Percentiles rank a stretch among this genome's conserved stretches.
Conservation (phyloP, 53 echinoderm and acorn worm species). For the Holothuria leucospilota region DNA sequence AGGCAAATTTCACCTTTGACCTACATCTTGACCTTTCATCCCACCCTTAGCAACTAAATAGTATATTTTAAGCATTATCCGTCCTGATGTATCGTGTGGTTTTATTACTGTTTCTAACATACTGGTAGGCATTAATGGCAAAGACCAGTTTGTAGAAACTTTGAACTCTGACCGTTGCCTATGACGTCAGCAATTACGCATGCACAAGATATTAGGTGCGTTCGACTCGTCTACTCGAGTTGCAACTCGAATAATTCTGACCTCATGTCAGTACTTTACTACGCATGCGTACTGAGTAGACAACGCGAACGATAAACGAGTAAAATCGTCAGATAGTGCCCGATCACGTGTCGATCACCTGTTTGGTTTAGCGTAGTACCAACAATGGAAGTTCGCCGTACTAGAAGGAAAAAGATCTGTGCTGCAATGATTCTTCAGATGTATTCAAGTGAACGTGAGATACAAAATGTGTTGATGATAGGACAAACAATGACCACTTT, state of each 20-base stretch:
- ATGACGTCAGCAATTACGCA: too few relatives aligned
- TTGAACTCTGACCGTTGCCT: too few relatives aligned
- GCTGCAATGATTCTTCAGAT: background rate
- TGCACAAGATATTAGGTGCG: too few relatives aligned
- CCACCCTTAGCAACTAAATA: too few relatives aligned
- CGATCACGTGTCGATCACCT: slow-evolving; percentile 26
- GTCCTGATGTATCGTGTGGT: too few relatives aligned
- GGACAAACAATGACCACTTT: too few relatives aligned
- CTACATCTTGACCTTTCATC: too few relatives aligned
- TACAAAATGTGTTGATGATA: background rate
- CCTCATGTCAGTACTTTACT: background rate
- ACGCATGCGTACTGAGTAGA: slow-evolving; percentile 6
- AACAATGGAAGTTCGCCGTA: slow-evolving; percentile 11
- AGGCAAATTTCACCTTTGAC: too few relatives aligned
- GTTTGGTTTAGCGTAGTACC: slow-evolving; percentile 19
- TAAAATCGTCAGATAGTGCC: background rate
- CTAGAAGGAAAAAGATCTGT: slow-evolving; percentile 33
- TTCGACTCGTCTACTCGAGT: background rate
- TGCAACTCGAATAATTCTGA: slow-evolving; percentile 22
- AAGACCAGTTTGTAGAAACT: too few relatives aligned
- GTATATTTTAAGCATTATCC: too few relatives aligned
- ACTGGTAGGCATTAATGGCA: too few relatives aligned
- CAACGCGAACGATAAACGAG: slow-evolving; percentile 16
- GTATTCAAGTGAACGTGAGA: background rate
- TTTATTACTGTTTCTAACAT: too few relatives aligned